Conservation (phyloP, 1,140 invertebrate species). For the Drosophila tsacasi region DNA sequence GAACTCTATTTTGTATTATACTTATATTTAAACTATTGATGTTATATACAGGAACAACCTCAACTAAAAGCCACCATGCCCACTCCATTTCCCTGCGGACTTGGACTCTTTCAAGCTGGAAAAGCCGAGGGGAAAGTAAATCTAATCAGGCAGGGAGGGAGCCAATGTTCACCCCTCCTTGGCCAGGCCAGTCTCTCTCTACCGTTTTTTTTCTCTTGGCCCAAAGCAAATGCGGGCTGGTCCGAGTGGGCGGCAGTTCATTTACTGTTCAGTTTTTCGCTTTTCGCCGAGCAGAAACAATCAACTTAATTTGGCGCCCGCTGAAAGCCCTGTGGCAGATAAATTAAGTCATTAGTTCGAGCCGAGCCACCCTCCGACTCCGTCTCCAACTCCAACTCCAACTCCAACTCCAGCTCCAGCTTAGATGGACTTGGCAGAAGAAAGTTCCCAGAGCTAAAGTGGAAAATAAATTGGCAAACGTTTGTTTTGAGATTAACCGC, state of each 20-base stretch:
- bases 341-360: slow-evolving; percentile 85
- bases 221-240: slow-evolving; percentile 26
- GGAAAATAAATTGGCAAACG: slow-evolving; percentile 85
- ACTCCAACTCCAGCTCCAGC: background rate
- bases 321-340: slow-evolving; percentile 85
- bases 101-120: background rate
- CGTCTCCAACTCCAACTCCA: background rate
- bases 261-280: slow-evolving; percentile 40
- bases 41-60: background rate
- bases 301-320: slow-evolving; percentile 84
- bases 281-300: slow-evolving; percentile 63
- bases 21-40: background rate
- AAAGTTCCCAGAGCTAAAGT: slow-evolving; percentile 73
- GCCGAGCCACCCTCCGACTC: slow-evolving; percentile 26
- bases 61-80: background rate
- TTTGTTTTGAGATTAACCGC: slow-evolving; percentile 85
- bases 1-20: background rate
- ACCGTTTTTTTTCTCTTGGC: background rate
- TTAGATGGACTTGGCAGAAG: slow-evolving; percentile 14
- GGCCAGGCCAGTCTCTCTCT: slow-evolving; percentile 4
- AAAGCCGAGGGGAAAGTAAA: slow-evolving; percentile 20
- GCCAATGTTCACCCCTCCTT: slow-evolving; percentile 19
- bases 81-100: background rate
- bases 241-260: slow-evolving; percentile 38
- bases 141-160: slow-evolving; percentile 48